These are phyloP conservation scores for Branchinecta lindahli DNA, from an alignment of 1,140 invertebrate genomes.

Conservation along the genomic window DNA sequence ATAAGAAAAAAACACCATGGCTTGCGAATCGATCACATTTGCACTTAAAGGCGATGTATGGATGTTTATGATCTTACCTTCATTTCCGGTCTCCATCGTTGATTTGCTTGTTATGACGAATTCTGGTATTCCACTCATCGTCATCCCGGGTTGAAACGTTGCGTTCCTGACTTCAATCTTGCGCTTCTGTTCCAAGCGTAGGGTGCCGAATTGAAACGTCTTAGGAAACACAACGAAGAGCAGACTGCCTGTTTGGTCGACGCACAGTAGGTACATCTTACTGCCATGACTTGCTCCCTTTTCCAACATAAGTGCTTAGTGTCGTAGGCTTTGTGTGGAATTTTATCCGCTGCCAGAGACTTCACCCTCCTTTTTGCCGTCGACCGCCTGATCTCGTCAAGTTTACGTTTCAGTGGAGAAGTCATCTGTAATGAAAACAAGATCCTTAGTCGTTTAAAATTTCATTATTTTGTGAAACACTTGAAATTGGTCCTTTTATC, in stretches of 20 bases:
- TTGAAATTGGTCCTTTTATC: slow-evolving; percentile 5
- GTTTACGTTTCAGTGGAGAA: slow-evolving; percentile 5
- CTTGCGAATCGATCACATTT: not conserved
- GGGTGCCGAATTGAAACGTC: slow-evolving; percentile 4
- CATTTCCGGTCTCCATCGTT: slow-evolving; percentile 7
- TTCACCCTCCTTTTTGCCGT: slow-evolving; percentile 1
- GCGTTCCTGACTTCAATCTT: slow-evolving; percentile 8
- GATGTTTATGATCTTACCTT: slow-evolving; percentile 6
- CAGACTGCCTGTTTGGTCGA: not conserved
- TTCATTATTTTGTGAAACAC: slow-evolving; percentile 3
- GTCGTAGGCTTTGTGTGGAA: slow-evolving; percentile 5
- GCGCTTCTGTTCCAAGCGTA: slow-evolving; percentile 4
- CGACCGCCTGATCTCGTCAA: slow-evolving; percentile 4
- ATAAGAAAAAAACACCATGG: not conserved
- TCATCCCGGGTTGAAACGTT: slow-evolving; percentile 5
- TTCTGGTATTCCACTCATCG: slow-evolving; percentile 4
- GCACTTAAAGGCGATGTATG: slow-evolving; percentile 5
- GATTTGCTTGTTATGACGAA: slow-evolving; percentile 5
- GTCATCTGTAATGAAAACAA: slow-evolving; percentile 8
- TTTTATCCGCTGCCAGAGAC: slow-evolving; percentile 5
- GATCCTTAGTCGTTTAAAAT: slow-evolving; percentile 5
- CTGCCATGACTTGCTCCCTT: slow-evolving; percentile 1
- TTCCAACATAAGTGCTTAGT: slow-evolving; percentile 6
- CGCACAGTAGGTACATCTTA: slow-evolving; percentile 1
- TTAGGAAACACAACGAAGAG: slow-evolving; percentile 8